phyloP scores from a whole-genome alignment of 2,797 vertebrate species.

The Remorina albescens region DNA sequence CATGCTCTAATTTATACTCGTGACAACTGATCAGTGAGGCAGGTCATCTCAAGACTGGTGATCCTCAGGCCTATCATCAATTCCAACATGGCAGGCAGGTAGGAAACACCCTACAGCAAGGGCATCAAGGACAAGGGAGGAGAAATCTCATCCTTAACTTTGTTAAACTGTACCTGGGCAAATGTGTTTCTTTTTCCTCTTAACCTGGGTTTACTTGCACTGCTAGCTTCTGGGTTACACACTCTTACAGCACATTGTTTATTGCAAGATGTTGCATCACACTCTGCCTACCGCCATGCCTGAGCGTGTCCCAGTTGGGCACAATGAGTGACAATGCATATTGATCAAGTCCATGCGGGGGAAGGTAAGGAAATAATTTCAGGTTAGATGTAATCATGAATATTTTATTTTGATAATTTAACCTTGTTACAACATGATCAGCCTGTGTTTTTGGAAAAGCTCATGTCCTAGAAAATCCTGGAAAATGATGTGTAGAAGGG shows the following conservation, averaged over 20 bases:
- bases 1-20: slow-evolving; percentile 59
- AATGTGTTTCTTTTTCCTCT: neutral
- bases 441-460: neutral
- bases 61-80: slow-evolving; percentile 44
- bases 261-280: slow-evolving; percentile 72
- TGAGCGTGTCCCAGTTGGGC: slow-evolving; percentile 35
- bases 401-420: slow-evolving; percentile 1
- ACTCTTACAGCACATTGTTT: slow-evolving; percentile 59
- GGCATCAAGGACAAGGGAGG: slow-evolving; percentile 1
- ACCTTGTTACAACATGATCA: neutral
- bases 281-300: slow-evolving; percentile 25
- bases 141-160: slow-evolving; percentile 1
- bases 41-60: slow-evolving; percentile 48
- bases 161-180: neutral
- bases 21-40: slow-evolving; percentile 64
- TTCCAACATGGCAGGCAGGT: slow-evolving; percentile 31
- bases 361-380: slow-evolving; percentile 4
- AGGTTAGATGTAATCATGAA: slow-evolving; percentile 12
- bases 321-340: slow-evolving; percentile 56
- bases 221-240: slow-evolving; percentile 44
- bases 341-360: slow-evolving; percentile 43
- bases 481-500: neutral
- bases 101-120: slow-evolving; percentile 18
- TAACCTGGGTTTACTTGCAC: slow-evolving; percentile 13
- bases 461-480: neutral